phyloP scores from a whole-genome alignment of 2,888 invertebrate species.

The Rhynchonema sp. region DNA sequence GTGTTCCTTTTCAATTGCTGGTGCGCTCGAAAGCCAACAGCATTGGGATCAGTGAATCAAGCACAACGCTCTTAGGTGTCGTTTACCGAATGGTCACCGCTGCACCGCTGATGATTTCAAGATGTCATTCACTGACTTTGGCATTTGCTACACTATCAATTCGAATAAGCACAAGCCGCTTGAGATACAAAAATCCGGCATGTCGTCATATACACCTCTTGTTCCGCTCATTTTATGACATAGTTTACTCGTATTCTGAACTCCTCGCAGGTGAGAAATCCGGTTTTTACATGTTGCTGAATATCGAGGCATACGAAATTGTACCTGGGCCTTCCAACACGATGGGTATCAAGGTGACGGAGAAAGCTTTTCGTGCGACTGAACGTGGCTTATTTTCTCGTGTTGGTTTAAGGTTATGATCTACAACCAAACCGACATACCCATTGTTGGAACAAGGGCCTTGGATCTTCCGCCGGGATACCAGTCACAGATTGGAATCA shows the following conservation, averaged over 20 bases:
- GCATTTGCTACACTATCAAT: conserved; percentile 6
- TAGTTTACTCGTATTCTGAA: background rate
- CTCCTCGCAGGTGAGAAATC: background rate
- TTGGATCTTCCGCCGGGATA: background rate
- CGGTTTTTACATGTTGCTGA: conserved; percentile 3
- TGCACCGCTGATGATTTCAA: conserved; percentile 2
- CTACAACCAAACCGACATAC: background rate
- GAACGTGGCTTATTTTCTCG: too few species aligned
- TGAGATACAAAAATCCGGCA: background rate
- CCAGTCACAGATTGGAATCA: background rate
- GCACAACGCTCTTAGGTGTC: background rate
- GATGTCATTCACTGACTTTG: conserved; percentile 2
- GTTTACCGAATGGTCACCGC: background rate
- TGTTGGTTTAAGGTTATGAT: background rate
- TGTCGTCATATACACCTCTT: too few species aligned
- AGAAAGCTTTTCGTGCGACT: too few species aligned
- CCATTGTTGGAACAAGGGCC: background rate
- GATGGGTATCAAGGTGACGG: conserved; percentile 3
- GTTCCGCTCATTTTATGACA: too few species aligned
- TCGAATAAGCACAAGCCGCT: background rate
- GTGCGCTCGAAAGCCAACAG: background rate
- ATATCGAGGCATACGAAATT: conserved; percentile 4
- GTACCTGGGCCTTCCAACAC: conserved; percentile 6
- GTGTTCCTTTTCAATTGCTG: background rate
- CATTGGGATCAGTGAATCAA: background rate